Percentiles rank a stretch among this genome's conserved stretches.
These are phyloP conservation scores for Geotrypetes seraphini DNA, from an alignment of 2,797 vertebrate genomes.

Conservation along the genomic window DNA sequence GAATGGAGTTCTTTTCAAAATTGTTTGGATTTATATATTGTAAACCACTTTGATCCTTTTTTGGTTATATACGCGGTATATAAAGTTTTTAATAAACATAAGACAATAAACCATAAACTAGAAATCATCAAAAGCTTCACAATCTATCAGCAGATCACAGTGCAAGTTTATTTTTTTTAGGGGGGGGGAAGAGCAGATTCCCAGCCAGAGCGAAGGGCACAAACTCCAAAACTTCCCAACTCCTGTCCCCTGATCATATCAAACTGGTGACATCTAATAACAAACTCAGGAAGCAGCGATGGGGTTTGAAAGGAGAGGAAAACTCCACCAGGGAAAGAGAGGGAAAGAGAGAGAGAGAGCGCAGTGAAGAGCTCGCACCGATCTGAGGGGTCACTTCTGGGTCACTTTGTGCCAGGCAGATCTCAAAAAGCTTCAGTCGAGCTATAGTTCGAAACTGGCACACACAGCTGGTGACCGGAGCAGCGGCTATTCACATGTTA, in stretches of 20 bases:
- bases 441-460: slow-evolving; percentile 56
- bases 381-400: slow-evolving; percentile 43
- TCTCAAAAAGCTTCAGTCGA: slow-evolving; percentile 39
- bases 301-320: slow-evolving; percentile 41
- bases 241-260: slow-evolving; percentile 40
- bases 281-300: slow-evolving; percentile 65
- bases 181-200: no score
- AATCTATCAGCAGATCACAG: no score
- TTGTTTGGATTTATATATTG: no score
- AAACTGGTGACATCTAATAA: slow-evolving; percentile 47
- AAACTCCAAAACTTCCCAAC: slow-evolving; percentile 26
- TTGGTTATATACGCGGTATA: no score
- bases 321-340: slow-evolving; percentile 43
- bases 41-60: no score
- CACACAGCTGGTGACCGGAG: slow-evolving; percentile 43
- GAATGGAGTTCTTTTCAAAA: no score
- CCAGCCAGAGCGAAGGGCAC: slow-evolving; percentile 43
- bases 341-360: slow-evolving; percentile 33
- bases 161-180: no score
- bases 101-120: no score
- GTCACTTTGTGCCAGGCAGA: slow-evolving; percentile 32
- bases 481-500: slow-evolving; percentile 50
- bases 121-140: no score
- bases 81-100: no score
- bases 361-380: slow-evolving; percentile 41